These are phyloP conservation scores for Drosophila sordidula DNA, from an alignment of 2,888 invertebrate genomes.

Conservation along the genomic window DNA sequence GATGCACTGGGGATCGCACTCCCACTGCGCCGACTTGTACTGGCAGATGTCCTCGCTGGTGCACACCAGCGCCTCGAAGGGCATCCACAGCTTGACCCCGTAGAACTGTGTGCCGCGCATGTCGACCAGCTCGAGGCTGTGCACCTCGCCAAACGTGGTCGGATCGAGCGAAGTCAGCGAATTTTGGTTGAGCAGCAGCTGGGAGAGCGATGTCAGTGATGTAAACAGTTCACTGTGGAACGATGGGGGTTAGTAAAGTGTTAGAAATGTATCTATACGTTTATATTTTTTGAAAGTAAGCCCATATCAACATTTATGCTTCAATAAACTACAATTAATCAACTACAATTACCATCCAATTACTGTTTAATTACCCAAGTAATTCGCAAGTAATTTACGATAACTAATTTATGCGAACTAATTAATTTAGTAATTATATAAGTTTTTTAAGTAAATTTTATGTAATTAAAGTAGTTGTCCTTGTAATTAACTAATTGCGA, in stretches of 20 bases:
- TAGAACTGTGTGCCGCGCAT: slow-evolving; percentile 86
- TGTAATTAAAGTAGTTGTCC: background rate
- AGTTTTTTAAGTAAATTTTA: too few species aligned
- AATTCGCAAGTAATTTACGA: background rate
- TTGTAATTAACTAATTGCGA: background rate
- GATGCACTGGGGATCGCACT: slow-evolving; percentile 86
- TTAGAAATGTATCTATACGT: background rate
- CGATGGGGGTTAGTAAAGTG: slow-evolving; percentile 27
- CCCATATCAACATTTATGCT: too few species aligned
- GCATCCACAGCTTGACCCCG: slow-evolving; percentile 59
- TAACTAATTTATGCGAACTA: too few species aligned
- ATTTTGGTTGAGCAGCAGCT: slow-evolving; percentile 86
- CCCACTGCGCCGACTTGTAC: slow-evolving; percentile 84
- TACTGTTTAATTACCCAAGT: background rate
- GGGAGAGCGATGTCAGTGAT: slow-evolving; percentile 83
- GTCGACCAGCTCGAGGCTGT: slow-evolving; percentile 86
- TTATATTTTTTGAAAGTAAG: too few species aligned
- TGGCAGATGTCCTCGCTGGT: slow-evolving; percentile 85
- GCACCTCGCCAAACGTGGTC: slow-evolving; percentile 86
- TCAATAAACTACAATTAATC: too few species aligned
- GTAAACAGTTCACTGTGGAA: slow-evolving; percentile 82
- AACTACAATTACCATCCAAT: background rate
- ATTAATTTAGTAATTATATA: background rate
- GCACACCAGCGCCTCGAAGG: slow-evolving; percentile 53
- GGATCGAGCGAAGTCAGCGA: slow-evolving; percentile 82